Evolutionary conservation across 2,797 vertebrate species (phyloP).

Genomic region (Carduelis carduelis): DNA sequence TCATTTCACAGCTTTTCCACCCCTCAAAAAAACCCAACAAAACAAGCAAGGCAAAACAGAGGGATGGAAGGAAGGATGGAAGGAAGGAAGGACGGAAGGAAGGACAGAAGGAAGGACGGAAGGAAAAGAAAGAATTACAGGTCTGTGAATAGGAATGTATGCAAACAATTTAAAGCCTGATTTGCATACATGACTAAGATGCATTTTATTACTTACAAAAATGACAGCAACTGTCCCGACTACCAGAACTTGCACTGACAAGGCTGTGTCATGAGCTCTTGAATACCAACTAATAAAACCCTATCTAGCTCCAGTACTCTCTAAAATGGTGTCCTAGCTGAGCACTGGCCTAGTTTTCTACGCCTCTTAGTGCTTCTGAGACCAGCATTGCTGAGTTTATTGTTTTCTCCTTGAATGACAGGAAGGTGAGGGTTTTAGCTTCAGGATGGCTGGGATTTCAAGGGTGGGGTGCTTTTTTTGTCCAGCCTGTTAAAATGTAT

Average conservation of each 20-base stretch:
- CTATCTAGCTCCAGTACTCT: background rate
- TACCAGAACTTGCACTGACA: background rate
- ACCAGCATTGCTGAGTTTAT: background rate
- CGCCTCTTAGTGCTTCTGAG: background rate
- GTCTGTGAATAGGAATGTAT: background rate
- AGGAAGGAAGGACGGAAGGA: background rate
- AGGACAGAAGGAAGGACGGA: no score
- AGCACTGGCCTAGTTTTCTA: conserved; percentile 15
- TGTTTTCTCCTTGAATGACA: background rate
- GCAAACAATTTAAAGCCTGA: background rate
- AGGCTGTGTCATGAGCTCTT: background rate
- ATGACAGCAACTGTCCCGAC: background rate
- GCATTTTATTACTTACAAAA: background rate
- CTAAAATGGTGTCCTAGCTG: background rate
- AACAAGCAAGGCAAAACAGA: background rate
- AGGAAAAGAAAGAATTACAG: background rate
- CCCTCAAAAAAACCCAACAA: rapidly evolving
- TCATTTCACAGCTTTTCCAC: background rate
- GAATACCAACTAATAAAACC: background rate
- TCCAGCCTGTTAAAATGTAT: background rate
- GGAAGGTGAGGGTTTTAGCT: background rate
- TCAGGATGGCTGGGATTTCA: background rate
- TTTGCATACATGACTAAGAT: background rate
- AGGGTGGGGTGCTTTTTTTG: background rate
- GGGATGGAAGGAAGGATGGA: background rate